A percentile compares a stretch with the other conserved stretches of the same genome.
These are phyloP conservation scores for Chaenodraco wilsoni DNA, from an alignment of 2,797 vertebrate genomes.

Conservation along the genomic window DNA sequence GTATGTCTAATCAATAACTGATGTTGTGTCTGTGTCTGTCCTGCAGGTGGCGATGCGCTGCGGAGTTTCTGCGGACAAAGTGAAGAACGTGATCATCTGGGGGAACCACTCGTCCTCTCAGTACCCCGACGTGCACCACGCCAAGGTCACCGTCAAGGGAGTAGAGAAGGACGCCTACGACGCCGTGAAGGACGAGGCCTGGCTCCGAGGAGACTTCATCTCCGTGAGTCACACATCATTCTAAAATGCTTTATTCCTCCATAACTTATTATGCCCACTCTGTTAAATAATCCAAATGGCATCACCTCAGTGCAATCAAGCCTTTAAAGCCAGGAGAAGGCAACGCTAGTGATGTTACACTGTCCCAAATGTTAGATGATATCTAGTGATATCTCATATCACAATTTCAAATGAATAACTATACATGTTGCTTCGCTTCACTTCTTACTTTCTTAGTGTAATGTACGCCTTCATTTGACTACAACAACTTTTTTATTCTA, in stretches of 20 bases:
- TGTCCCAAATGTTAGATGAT: no score
- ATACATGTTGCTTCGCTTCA: no score
- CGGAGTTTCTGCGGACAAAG: conserved; percentile 85
- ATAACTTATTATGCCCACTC: no score
- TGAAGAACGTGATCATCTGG: conserved; percentile 99
- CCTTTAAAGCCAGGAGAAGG: no score
- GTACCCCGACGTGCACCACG: conserved; percentile 95
- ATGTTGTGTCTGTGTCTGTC: neutral
- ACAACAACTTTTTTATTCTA: no score
- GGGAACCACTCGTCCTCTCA: conserved; percentile 98
- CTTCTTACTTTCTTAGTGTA: neutral
- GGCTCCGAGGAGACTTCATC: conserved; percentile 95
- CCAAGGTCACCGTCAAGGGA: conserved; percentile 86
- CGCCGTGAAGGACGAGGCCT: conserved; percentile 91
- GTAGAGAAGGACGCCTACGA: conserved; percentile 87
- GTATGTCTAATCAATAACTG: no score
- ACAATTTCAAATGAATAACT: no score
- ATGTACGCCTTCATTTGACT: neutral
- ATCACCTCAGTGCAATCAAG: no score
- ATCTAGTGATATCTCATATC: no score
- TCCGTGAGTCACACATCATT: conserved; percentile 80
- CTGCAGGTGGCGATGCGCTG: conserved; percentile 91
- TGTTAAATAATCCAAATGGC: no score
- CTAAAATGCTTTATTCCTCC: no score
- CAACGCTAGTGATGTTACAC: no score